A percentile compares a stretch with the other conserved stretches of the same genome.
phyloP scores from a whole-genome alignment of 2,888 invertebrate species.

The Troides aeacus region DNA sequence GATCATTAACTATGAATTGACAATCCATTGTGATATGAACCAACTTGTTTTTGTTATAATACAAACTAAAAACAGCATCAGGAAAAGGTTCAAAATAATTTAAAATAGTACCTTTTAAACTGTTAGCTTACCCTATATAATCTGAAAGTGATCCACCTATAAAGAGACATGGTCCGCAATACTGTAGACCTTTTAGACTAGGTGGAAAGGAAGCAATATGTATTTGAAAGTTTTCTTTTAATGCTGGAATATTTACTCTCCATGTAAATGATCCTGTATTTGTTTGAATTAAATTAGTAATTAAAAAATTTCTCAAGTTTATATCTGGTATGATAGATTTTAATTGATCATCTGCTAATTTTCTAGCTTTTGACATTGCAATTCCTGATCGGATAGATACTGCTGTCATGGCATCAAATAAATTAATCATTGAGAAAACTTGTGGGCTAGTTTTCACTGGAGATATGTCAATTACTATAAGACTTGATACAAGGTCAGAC shows the following conservation, averaged over 20 bases:
- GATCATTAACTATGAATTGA: too few relatives aligned
- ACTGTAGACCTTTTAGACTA: slow-evolving; percentile 70
- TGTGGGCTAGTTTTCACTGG: slow-evolving; percentile 83
- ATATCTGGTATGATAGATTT: slow-evolving; percentile 77
- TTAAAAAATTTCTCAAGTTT: slow-evolving; percentile 86
- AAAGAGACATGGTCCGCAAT: slow-evolving; percentile 88
- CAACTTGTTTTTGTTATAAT: too few relatives aligned
- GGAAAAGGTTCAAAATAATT: too few relatives aligned
- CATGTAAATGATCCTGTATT: slow-evolving; percentile 84
- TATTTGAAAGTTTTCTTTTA: slow-evolving; percentile 83
- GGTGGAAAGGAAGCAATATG: slow-evolving; percentile 84
- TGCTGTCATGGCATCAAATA: slow-evolving; percentile 84
- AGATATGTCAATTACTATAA: slow-evolving; percentile 86
- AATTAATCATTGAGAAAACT: slow-evolving; percentile 80
- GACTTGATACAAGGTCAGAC: slow-evolving; percentile 82
- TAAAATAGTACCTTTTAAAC: background rate
- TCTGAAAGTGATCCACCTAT: slow-evolving; percentile 91
- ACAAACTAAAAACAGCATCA: too few relatives aligned
- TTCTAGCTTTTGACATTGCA: slow-evolving; percentile 85
- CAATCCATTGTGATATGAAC: too few relatives aligned
- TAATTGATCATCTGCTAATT: slow-evolving; percentile 82
- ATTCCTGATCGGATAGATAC: slow-evolving; percentile 81
- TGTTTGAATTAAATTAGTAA: slow-evolving; percentile 90
- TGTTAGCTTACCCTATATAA: slow-evolving; percentile 83
- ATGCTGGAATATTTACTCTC: slow-evolving; percentile 88